A percentile compares a stretch with the other conserved stretches of the same genome.
phyloP scores from a whole-genome alignment of 1,140 invertebrate species.

The Capitella teleta region DNA sequence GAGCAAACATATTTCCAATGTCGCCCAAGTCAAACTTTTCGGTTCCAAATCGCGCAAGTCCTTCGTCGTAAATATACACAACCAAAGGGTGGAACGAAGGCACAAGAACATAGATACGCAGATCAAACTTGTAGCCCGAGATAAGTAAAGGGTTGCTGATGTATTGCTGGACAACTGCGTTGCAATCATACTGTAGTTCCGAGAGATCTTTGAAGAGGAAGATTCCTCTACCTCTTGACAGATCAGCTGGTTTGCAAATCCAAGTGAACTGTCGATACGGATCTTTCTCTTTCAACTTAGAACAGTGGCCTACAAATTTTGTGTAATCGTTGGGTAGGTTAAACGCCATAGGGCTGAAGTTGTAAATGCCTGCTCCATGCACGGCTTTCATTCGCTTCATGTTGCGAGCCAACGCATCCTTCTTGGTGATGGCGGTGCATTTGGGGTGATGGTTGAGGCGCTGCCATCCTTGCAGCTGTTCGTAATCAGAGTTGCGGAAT shows the following conservation, averaged over 20 bases:
- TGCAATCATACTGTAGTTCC: conserved; percentile 31
- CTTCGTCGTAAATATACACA: conserved; percentile 37
- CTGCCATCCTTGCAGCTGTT: conserved; percentile 60
- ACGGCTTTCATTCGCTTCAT: conserved; percentile 65
- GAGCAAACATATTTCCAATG: conserved; percentile 72
- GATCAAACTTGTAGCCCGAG: conserved; percentile 46
- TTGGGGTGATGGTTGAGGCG: conserved; percentile 73
- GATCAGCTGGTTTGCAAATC: conserved; percentile 77
- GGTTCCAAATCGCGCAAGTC: conserved; percentile 62
- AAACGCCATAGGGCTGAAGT: conserved; percentile 70
- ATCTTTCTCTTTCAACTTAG: conserved; percentile 20
- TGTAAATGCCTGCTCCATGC: conserved; percentile 61
- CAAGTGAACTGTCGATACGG: conserved; percentile 45
- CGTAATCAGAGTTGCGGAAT: conserved; percentile 57
- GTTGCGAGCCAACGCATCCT: conserved; percentile 65
- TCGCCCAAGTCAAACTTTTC: conserved; percentile 64
- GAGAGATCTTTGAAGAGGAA: conserved; percentile 58
- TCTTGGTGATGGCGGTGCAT: conserved; percentile 65
- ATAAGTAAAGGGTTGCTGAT: conserved; percentile 58
- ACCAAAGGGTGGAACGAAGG: conserved; percentile 47
- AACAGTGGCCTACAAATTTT: conserved; percentile 66
- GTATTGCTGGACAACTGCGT: conserved; percentile 52
- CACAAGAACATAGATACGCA: conserved; percentile 44
- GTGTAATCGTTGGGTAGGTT: conserved; percentile 74
- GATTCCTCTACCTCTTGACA: conserved; percentile 71